These are phyloP conservation scores for Nemurella pictetii DNA, from an alignment of 2,888 invertebrate species.

Conservation along the genomic window DNA sequence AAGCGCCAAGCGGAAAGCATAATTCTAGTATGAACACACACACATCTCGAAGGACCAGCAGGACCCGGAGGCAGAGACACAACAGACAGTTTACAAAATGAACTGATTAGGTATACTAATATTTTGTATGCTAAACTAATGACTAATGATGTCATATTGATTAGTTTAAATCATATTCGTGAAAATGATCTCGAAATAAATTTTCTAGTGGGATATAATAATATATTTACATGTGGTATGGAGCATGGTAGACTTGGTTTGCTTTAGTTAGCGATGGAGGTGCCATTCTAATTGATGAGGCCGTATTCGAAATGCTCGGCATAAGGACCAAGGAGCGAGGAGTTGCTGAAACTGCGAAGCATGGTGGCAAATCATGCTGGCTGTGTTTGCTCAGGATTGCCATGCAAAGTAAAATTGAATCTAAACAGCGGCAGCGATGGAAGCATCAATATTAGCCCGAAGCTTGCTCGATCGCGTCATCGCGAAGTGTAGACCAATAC, in stretches of 20 bases:
- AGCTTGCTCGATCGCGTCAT: background rate
- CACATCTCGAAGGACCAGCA: background rate
- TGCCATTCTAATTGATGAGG: background rate
- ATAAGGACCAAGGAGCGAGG: too few relatives aligned
- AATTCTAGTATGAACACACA: background rate
- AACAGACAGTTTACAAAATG: background rate
- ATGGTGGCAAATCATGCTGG: background rate
- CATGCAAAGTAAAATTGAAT: constrained; percentile 39
- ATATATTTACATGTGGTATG: too few relatives aligned
- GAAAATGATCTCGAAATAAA: background rate
- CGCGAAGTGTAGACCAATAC: background rate
- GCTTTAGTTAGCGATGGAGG: background rate
- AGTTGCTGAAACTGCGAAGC: background rate
- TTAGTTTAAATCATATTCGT: background rate
- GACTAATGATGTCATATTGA: background rate
- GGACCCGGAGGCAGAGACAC: background rate
- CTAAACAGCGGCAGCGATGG: constrained; percentile 28
- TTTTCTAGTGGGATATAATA: background rate
- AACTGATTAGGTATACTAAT: background rate
- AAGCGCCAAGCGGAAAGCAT: background rate
- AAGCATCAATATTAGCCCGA: too few relatives aligned
- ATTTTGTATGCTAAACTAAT: background rate
- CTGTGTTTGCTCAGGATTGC: constrained; percentile 36
- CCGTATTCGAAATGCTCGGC: too few relatives aligned
- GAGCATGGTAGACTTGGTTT: too few relatives aligned